Conservation (phyloP, 2,113 vertebrate genomes). For the Oryzias javanicus region DNA sequence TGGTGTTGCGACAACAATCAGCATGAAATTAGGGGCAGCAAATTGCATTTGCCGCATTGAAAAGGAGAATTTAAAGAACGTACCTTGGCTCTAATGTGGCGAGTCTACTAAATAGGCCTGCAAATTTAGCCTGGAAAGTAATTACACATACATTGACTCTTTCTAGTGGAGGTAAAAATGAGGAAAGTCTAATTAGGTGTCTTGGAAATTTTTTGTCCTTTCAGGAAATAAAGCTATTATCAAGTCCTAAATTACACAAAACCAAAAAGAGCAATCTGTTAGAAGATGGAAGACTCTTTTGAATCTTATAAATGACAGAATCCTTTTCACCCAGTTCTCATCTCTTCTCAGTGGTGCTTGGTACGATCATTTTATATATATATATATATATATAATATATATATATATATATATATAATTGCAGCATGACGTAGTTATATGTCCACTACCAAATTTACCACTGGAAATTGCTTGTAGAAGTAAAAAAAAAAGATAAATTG, state of each 20-base stretch:
- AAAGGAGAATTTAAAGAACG: conserved; percentile 55
- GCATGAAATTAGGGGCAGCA: conserved; percentile 11
- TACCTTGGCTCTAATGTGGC: conserved; percentile 17
- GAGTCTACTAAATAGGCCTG: conserved; percentile 36
- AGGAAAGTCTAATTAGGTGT: conserved; percentile 60
- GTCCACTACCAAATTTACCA: too few species aligned
- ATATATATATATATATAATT: too few species aligned
- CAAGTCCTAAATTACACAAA: conserved; percentile 61
- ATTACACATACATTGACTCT: conserved; percentile 54
- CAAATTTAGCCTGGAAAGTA: conserved; percentile 53
- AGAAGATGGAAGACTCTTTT: conserved; percentile 62
- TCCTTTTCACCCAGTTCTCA: conserved; percentile 61
- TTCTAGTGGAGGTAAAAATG: conserved; percentile 40
- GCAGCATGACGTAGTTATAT: too few species aligned
- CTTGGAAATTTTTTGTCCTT: conserved; percentile 48
- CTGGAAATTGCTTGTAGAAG: too few species aligned
- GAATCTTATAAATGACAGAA: conserved; percentile 51
- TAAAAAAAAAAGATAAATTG: too few species aligned
- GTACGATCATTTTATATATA: too few species aligned
- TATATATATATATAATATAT: too few species aligned
- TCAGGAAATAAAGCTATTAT: conserved; percentile 62
- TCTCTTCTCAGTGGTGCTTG: conserved; percentile 57
- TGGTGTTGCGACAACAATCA: conserved; percentile 11
- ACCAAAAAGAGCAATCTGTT: conserved; percentile 65
- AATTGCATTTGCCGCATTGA: conserved; percentile 28